Base-by-base conservation (phyloP, 2,888 invertebrate genomes). In the Taphrorychus bicolor region DNA sequence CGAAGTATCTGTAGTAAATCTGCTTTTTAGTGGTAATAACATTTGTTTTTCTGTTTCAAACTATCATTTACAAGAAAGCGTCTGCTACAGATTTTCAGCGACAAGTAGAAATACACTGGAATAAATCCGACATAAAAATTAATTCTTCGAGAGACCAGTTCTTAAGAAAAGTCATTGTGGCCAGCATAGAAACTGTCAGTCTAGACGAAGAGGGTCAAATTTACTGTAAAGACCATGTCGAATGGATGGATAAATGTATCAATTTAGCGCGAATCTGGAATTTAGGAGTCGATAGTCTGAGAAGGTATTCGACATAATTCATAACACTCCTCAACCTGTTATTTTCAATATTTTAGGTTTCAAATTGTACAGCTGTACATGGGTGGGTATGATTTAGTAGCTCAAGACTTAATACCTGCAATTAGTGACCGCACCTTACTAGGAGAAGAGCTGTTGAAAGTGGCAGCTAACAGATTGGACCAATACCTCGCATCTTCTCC, bases 381-480 rank as follows among this genome's bases (percentile, higher is more conserved):
- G 5, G 83, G 87, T 75, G 89, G 89, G 14, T 88, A 86, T 76
- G 89, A 90, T 79, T 76, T 79, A 2, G 79, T 88, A 52, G 89
- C 87, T 3, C 85, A 85, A 73, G 84, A 90, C 84, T 83, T 91
- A 56, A 82, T 93, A 23, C 81, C 86, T 11, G 84, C 88, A 17
- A 87, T 95, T 3, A 87, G 86, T 62, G 90, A 93, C 69, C 87
- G 88, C n/a, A 88, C 88, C 74, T 82, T 86, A 48, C 69, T 96
- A 87, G 89, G 93, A 7, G 84, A 87, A 0, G 87, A 91, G 71
- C 83, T 97, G 66, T 81, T 96, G 21, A 87, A 90, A 21, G 88
- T 97, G 60, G 92, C 91, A n/a, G 94, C 92, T 4, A 90, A 92
- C 78, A 86, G 97, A 71, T 82, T 97, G 68, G 88, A 89, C 79